Evolutionary conservation across 1,140 invertebrate species (phyloP), one percentile per base, ranked within the genome.

Genomic region (Drosophila ficusphila): DNA sequence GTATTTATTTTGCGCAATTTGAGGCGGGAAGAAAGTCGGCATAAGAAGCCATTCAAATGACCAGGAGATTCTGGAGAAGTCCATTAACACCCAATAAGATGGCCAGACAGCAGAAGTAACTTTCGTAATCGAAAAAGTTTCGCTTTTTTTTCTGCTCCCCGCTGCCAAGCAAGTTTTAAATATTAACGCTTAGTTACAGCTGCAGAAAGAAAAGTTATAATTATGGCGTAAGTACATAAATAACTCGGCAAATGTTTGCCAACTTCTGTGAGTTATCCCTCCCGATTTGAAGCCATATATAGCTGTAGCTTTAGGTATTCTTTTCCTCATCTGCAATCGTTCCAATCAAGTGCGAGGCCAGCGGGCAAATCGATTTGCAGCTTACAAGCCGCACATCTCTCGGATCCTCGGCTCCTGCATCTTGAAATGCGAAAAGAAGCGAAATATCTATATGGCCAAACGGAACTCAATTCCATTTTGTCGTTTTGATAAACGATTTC

Each of bases 401-500:
- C 4, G 9, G 18, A 18, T 14, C 51, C 36, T 8, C n/a, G 19
- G 42, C 42, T 46, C 7, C 23, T 60, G 31, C 47, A 48, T 18
- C 23, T 16, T 27, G 19, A 23, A 36, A 48, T 23, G 39, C 39
- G 39, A 9, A 14, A 21, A 69, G 48, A 33, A 11, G 42, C 44
- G 39, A 62, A 31, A 27, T 69, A 38, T 58, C 21, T 53, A 39
- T 52, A 67, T 61, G 53, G 52, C 72, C 52, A 62, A 74, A 75
- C 74, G 83, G 83, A 88, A 88, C 82, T 88, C 82, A 82, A 88
- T 88, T 88, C 83, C 83, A 89, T 89, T 86, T 89, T 89, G 83
- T 89, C 83, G 79, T 89, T 89, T 86, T 89, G 83, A 89, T 89
- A 89, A 89, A 89, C 83, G 83, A 89, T 89, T 89, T 69, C 85